Evolutionary conservation across 1,140 invertebrate species (phyloP).

Genomic region (Drosophila tristis): DNA sequence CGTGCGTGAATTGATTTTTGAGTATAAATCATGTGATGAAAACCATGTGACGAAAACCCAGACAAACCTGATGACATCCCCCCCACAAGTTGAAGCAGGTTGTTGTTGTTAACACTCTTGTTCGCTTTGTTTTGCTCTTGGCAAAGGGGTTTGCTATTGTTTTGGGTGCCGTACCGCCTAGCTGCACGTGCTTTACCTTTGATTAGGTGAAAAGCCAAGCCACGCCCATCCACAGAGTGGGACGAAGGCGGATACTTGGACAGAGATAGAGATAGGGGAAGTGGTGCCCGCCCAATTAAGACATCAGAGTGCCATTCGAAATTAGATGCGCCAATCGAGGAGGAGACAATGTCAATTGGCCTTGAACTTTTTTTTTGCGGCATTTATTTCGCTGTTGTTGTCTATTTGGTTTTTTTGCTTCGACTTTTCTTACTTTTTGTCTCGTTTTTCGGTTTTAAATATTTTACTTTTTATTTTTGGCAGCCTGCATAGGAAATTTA

Average conservation of each 20-base stretch:
- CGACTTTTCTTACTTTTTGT: slow-evolving; percentile 14
- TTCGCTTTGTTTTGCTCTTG: slow-evolving; percentile 30
- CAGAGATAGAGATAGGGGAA: slow-evolving; percentile 12
- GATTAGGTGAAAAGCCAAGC: slow-evolving; percentile 39
- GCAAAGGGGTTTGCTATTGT: slow-evolving; percentile 47
- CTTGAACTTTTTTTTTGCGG: slow-evolving; percentile 62
- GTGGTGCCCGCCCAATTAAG: slow-evolving; percentile 34
- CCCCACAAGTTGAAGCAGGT: slow-evolving; percentile 11
- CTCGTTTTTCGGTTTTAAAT: slow-evolving; percentile 21
- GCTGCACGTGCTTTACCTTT: slow-evolving; percentile 45
- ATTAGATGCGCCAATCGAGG: slow-evolving; percentile 61
- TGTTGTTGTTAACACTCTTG: slow-evolving; percentile 36
- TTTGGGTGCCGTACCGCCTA: slow-evolving; percentile 8
- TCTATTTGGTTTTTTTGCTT: slow-evolving; percentile 10
- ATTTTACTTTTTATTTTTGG: slow-evolving; percentile 55
- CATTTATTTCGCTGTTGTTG: slow-evolving; percentile 15
- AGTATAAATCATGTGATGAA: slow-evolving; percentile 29
- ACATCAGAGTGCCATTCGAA: slow-evolving; percentile 40
- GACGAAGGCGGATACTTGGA: background rate
- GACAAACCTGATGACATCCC: background rate
- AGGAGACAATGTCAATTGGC: slow-evolving; percentile 57
- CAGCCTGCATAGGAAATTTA: slow-evolving; percentile 67
- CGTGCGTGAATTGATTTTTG: background rate
- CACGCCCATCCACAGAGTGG: slow-evolving; percentile 32
- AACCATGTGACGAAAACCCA: slow-evolving; percentile 19